Evolutionary conservation across 2,888 invertebrate genomes (phyloP), one percentile per base, ranked within the genome.

Genomic region (Seira sanloemensis): DNA sequence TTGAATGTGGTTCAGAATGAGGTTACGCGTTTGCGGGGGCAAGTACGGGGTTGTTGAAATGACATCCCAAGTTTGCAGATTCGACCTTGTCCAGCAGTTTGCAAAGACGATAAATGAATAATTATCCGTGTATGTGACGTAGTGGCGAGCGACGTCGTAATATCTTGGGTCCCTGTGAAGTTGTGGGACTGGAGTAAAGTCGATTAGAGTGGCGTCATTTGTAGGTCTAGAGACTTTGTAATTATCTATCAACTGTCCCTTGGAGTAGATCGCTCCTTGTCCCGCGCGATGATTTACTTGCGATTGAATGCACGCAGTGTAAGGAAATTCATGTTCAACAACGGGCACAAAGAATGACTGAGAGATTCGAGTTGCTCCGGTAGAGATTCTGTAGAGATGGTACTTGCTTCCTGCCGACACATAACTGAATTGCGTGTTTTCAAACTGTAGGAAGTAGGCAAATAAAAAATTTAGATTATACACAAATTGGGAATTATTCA

Each of bases 121-220:
- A 37, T 79, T 67, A 23, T 79, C 79, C 9, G 79, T 79, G 7
- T 72, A 50, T 2, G 79, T 79, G 0, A 78, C 25, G 23, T n/a
- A 0, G 0, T 65, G 65, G 7, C 46, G 62, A 26, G 62, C 27
- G 46, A 65, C n/a, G 25, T 78, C 78, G 7, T n/a, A n/a, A n/a
- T n/a, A n/a, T n/a, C n/a, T n/a, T n/a, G n/a, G n/a, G n/a, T n/a
- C n/a, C n/a, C n/a, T n/a, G n/a, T n/a, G n/a, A n/a, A n/a, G n/a
- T n/a, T n/a, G n/a, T n/a, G n/a, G n/a, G n/a, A n/a, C n/a, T n/a
- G n/a, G n/a, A n/a, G n/a, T n/a, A n/a, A n/a, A n/a, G 24, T 71
- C 69, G 18, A 71, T 21, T 0, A 71, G 37, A 7, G 26, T 62
- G 23, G 37, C 23, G 1, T 23, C 16, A n/a, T 37, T 62, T 37